Conservation (phyloP, 2,888 invertebrate species). For the Xylota sylvarum region DNA sequence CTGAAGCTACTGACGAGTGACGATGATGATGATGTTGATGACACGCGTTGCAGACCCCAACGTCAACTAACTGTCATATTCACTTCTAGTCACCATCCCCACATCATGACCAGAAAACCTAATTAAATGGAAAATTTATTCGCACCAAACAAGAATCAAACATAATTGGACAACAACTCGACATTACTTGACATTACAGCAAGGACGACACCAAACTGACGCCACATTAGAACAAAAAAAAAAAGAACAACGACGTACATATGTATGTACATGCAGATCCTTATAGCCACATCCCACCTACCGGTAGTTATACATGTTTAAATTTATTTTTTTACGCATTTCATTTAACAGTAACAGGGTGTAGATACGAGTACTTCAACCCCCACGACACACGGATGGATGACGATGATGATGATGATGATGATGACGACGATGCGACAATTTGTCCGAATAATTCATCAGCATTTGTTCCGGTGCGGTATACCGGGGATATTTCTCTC, state of each 20-base stretch:
- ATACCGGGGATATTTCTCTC: slow-evolving; percentile 14
- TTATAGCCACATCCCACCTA: slow-evolving; percentile 10
- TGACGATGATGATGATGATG: slow-evolving; percentile 1
- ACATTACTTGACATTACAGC: slow-evolving; percentile 1
- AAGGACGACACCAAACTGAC: slow-evolving; percentile 13
- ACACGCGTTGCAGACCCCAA: slow-evolving; percentile 16
- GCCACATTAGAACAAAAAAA: slow-evolving; percentile 1
- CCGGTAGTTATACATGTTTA: slow-evolving; percentile 37
- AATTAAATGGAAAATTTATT: slow-evolving; percentile 47
- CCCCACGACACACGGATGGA: not conserved
- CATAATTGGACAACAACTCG: slow-evolving; percentile 14
- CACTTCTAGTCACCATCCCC: not conserved
- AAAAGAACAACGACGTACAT: not conserved
- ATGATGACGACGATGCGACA: slow-evolving; percentile 31
- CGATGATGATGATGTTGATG: not conserved
- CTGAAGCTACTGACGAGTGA: not conserved
- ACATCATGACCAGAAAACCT: slow-evolving; percentile 15
- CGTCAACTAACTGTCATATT: not conserved
- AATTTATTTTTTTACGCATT: slow-evolving; percentile 31
- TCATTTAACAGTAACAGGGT: slow-evolving; percentile 3
- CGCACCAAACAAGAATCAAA: slow-evolving; percentile 13
- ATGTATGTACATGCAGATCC: not conserved
- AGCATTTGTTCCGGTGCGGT: slow-evolving; percentile 69
- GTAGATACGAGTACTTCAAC: not conserved
- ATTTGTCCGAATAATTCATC: slow-evolving; percentile 55